Conservation (phyloP, 2,113 vertebrate genomes). For the Elanoides forficatus region DNA sequence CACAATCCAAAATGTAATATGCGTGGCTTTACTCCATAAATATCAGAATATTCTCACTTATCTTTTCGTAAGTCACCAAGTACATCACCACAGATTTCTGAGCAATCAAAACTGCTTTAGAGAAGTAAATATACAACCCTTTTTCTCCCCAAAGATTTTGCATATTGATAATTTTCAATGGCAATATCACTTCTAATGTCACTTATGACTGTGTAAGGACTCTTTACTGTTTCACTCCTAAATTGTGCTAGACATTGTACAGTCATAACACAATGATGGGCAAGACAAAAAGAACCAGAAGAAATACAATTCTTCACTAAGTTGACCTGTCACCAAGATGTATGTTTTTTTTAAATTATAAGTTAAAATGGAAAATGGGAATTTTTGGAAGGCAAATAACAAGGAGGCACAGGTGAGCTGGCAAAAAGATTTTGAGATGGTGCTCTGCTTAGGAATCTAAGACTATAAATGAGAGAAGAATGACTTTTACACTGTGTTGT, state of each 20-base stretch:
- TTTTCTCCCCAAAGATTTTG: background rate
- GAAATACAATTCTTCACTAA: background rate
- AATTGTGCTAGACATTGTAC: background rate
- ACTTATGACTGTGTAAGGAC: background rate
- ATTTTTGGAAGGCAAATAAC: background rate
- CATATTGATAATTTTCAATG: background rate
- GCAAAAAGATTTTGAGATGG: background rate
- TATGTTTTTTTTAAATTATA: background rate
- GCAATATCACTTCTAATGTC: background rate
- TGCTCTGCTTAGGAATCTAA: background rate
- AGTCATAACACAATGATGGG: background rate
- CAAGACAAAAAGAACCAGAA: background rate
- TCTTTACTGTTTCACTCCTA: background rate
- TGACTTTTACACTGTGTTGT: background rate
- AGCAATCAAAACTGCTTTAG: background rate
- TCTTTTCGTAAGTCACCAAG: background rate
- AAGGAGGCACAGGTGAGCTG: background rate
- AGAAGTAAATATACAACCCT: background rate
- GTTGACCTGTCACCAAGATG: background rate
- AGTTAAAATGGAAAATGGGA: background rate
- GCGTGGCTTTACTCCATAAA: background rate
- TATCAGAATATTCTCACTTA: background rate
- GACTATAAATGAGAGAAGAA: background rate
- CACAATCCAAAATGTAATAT: background rate
- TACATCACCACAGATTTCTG: background rate